Base-by-base conservation (phyloP, 2,888 invertebrate genomes). In the Drosophila tripunctata region DNA sequence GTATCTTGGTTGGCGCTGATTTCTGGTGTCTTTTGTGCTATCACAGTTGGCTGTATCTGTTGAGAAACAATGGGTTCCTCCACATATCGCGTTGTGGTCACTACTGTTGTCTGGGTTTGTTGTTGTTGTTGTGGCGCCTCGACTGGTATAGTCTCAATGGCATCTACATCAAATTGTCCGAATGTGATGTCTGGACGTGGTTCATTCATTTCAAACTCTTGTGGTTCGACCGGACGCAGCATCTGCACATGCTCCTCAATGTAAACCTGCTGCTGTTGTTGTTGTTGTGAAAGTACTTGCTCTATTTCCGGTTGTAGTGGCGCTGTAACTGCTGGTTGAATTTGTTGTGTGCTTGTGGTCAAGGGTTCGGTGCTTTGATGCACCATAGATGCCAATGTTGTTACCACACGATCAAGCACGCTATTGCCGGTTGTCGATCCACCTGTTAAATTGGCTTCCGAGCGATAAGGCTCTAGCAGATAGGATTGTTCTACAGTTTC, bases 111-210 rank as follows among this genome's bases (percentile, higher is more conserved):
- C 19, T 61, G 62, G 21, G 45, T 21, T 14, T 48, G 54, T 21
- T 19, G 56, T 10, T 45, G 58, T 4, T 21, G 22, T 6, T 70
- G 45, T 6, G 36, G 52, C 14, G 30, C n/a, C 2, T 89, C 80
- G 6, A 63, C 60, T 10, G 88, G 88, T 57, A 90, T 89, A 2
- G 81, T 79, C 74, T 90, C 90, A 54, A 89, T 89, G 66, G 90
- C 90, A 78, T 90, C 88, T 27, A 88, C 67, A 41, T 88, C 88
- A 62, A 91, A 91, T 58, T 91, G 90, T 7, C 90, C 90, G 48
- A 90, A 90, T 0, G 91, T 90, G 27, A 90, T 88, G 30, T 90
- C 89, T 0, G 90, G 87, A 10, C 90, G 82, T 4, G 84, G 81
- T 52, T 91, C 90, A 51, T 86, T 71, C 5, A 86, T 61, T 48